Percentiles rank a stretch among this genome's conserved stretches.
Conservation (phyloP, 2,888 invertebrate genomes). For the Celastrina argiolus region DNA sequence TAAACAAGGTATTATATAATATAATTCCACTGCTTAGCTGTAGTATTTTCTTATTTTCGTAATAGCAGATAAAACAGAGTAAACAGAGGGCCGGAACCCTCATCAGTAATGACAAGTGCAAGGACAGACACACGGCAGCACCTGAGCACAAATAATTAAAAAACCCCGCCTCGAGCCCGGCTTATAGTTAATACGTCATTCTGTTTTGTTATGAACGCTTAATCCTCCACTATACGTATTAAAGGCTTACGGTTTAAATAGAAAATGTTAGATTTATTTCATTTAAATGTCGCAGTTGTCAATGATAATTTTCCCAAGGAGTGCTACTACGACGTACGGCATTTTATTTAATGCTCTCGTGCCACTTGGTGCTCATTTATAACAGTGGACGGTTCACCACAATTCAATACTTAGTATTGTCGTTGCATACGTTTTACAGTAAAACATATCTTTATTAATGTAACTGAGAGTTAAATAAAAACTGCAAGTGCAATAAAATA, state of each 20-base stretch:
- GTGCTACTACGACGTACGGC: not conserved
- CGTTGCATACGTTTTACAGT: not conserved
- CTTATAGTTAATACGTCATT: slow-evolving; percentile 23
- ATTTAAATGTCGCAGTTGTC: not conserved
- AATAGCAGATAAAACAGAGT: slow-evolving; percentile 41
- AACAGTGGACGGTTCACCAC: not conserved
- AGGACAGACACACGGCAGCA: slow-evolving; percentile 30
- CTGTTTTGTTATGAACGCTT: slow-evolving; percentile 12
- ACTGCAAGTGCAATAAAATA: slow-evolving; percentile 7
- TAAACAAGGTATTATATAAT: not conserved
- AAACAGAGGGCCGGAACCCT: slow-evolving; percentile 54
- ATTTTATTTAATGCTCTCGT: not conserved
- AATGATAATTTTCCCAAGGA: not conserved
- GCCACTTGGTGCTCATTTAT: not conserved
- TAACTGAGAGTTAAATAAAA: not conserved
- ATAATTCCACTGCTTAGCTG: not conserved
- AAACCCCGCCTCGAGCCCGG: slow-evolving; percentile 32
- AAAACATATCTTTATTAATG: not conserved
- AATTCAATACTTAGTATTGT: not conserved
- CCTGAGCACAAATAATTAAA: slow-evolving; percentile 37
- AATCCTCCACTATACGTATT: slow-evolving; percentile 4
- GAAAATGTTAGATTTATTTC: not conserved
- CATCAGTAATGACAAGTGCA: slow-evolving; percentile 60
- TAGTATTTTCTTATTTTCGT: slow-evolving; percentile 15
- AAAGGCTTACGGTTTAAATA: not conserved